Evolutionary conservation across 37 sponge, comb jelly and placozoan species (phyloP), one percentile per base, ranked within the genome.

Genomic region (Chondrilla cf. caribensis): DNA sequence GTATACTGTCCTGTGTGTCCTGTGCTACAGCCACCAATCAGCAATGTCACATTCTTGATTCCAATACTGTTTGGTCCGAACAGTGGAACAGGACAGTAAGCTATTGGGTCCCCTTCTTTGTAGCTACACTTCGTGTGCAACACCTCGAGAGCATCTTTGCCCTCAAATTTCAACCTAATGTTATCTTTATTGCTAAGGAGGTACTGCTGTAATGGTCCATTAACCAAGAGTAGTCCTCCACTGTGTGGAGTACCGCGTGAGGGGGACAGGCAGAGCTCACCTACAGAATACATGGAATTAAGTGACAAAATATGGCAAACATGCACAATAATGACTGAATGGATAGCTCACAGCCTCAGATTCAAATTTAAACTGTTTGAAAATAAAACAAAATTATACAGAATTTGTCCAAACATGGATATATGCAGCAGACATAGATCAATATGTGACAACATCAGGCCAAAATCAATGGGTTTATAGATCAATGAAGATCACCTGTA

Each of bases 61-160:
- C 44, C 76, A 39, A 25, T 39, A 40, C 25, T 9, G 5, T 36
- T 37, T 39, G 76, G 76, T 15, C 6, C 11, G 24, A 73, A 73
- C 76, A 73, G 43, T n/a, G 76, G 76, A 1, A 73, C 43, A 21
- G 76, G 76, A 39, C 76, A 73, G 1, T 41, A 36, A 39, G 6
- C 44, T 22, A 6, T 24, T 22, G n/a, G n/a, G 3, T 5, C 22
- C 41, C 43, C 44, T 18, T 2, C 21, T 24, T 24, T 73, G 2
- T 39, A 38, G 24, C 44, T 39, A 73, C 76, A 62, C 64, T 62
- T 73, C 11, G 51, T 47, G 44, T 39, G 25, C 6, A 36, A 11
- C 44, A 39, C 22, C 1, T 37, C 24, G 14, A 22, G 2, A 25
- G 18, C 76, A 40, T 37, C 76, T 47, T 47, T 47, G n/a, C n/a